These are phyloP conservation scores for Characodon lateralis DNA, from an alignment of 2,797 vertebrate genomes.

Conservation along the genomic window DNA sequence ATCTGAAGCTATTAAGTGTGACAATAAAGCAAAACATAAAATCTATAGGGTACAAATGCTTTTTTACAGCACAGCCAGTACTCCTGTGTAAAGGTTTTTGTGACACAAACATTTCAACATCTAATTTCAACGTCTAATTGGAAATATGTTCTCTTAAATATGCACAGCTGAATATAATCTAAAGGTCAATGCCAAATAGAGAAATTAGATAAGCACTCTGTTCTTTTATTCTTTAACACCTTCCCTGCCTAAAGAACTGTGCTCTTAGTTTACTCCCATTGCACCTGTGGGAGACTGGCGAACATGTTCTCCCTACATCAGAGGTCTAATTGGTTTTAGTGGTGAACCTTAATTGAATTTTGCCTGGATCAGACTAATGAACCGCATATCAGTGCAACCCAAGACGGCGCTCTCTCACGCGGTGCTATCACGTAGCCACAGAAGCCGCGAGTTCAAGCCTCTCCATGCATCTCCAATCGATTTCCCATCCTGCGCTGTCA, in stretches of 20 bases:
- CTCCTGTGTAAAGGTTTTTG: neutral
- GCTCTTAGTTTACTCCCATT: slow-evolving; percentile 21
- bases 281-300: slow-evolving; percentile 33
- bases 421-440: slow-evolving; percentile 73
- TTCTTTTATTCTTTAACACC: neutral
- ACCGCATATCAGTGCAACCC: slow-evolving; percentile 73
- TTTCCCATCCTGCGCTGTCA: slow-evolving; percentile 49
- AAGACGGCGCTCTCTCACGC: slow-evolving; percentile 55
- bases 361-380: slow-evolving; percentile 62
- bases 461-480: slow-evolving; percentile 57
- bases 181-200: slow-evolving; percentile 1
- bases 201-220: neutral
- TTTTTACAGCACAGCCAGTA: too few species aligned
- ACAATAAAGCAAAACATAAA: too few species aligned
- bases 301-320: slow-evolving; percentile 27
- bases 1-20: too few species aligned
- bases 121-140: too few species aligned
- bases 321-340: slow-evolving; percentile 65
- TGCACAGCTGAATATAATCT: neutral
- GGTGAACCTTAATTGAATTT: slow-evolving; percentile 74
- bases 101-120: neutral
- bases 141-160: neutral
- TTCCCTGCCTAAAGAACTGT: slow-evolving; percentile 13
- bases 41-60: too few species aligned
- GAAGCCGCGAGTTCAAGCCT: slow-evolving; percentile 51